Evolutionary conservation across 1,140 invertebrate species (phyloP).

Genomic region (Hylaeus volcanicus): DNA sequence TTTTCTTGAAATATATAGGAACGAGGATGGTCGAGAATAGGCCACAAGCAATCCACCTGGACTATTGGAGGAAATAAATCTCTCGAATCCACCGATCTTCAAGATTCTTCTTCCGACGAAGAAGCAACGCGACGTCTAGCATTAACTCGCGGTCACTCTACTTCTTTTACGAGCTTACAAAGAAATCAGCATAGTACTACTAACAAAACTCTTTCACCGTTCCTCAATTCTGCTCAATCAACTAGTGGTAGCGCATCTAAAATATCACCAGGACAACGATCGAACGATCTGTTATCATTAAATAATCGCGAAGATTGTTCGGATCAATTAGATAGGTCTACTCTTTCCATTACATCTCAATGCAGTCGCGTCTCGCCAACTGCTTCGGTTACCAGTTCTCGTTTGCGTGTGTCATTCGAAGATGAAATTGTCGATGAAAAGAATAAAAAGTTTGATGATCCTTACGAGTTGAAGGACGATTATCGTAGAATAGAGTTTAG

Average conservation of each 20-base stretch:
- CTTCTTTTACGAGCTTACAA: conserved; percentile 37
- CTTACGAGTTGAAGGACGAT: conserved; percentile 31
- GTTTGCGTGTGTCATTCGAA: conserved; percentile 57
- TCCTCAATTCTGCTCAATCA: conserved; percentile 29
- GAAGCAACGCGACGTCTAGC: conserved; percentile 57
- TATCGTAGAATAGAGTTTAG: conserved; percentile 13
- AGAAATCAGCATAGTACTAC: conserved; percentile 39
- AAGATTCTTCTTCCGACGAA: conserved; percentile 71
- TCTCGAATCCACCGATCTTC: conserved; percentile 59
- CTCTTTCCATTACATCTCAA: conserved; percentile 52
- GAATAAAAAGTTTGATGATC: conserved; percentile 5
- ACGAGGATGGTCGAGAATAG: conserved; percentile 58
- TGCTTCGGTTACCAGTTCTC: conserved; percentile 45
- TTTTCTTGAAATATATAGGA: conserved; percentile 47
- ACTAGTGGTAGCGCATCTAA: conserved; percentile 28
- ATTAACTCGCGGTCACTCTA: conserved; percentile 26
- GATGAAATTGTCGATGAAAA: conserved; percentile 42
- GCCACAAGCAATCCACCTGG: conserved; percentile 60
- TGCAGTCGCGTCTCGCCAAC: conserved; percentile 51
- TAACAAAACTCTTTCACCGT: conserved; percentile 11
- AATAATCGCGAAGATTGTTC: conserved; percentile 45
- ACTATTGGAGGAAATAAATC: conserved; percentile 53
- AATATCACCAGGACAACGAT: conserved; percentile 16
- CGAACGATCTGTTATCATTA: conserved; percentile 29
- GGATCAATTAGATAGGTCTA: conserved; percentile 49